phyloP scores from a whole-genome alignment of 1,140 invertebrate genomes.

The Bombus consobrinus region DNA sequence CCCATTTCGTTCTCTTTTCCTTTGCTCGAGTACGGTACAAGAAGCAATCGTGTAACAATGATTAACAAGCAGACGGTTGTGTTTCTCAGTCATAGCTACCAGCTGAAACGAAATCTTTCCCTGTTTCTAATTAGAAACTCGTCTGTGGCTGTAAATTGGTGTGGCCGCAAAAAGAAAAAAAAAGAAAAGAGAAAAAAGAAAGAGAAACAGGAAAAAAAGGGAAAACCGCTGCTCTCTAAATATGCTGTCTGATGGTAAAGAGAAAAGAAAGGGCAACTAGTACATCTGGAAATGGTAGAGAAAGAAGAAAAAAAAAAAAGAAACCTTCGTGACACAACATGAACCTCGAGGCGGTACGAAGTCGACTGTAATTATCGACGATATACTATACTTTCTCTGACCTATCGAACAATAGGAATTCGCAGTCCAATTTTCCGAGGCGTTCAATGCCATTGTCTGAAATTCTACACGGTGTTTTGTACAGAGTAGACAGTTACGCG shows the following conservation, averaged over 20 bases:
- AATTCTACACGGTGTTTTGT: not conserved
- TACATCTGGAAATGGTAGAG: not conserved
- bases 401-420: slow-evolving; percentile 44
- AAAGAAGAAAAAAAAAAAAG: not conserved
- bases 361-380: slow-evolving; percentile 43
- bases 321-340: slow-evolving; percentile 19
- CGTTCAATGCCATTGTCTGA: slow-evolving; percentile 26
- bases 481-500: not conserved
- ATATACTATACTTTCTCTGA: slow-evolving; percentile 19
- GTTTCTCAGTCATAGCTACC: not conserved
- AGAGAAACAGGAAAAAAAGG: not conserved
- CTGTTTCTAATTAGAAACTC: slow-evolving; percentile 26
- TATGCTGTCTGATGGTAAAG: slow-evolving; percentile 14
- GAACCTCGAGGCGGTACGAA: slow-evolving; percentile 24
- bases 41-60: slow-evolving; percentile 1
- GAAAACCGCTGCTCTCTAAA: not conserved
- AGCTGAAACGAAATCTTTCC: not conserved
- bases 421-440: slow-evolving; percentile 43
- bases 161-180: not conserved
- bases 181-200: not conserved
- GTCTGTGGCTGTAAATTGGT: slow-evolving; percentile 1
- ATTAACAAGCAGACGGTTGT: slow-evolving; percentile 6
- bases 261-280: slow-evolving; percentile 20
- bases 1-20: not conserved
- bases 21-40: not conserved